Evolutionary conservation across 2,888 invertebrate genomes (phyloP), one percentile per base, ranked within the genome.

Genomic region (Gastracanthus pulcherrimus): DNA sequence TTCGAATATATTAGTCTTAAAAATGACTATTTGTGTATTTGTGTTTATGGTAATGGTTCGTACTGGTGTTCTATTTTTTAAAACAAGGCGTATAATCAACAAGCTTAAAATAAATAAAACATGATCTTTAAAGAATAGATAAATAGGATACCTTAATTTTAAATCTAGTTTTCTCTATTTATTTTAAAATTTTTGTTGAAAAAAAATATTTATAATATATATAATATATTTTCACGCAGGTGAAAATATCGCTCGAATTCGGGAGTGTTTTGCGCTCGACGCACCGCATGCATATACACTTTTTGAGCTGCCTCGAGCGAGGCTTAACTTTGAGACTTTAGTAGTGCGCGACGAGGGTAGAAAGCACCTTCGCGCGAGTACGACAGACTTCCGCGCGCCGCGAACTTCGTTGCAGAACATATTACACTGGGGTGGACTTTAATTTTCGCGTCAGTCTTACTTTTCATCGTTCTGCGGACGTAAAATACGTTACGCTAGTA

Each of bases 381-480:
- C 11, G 13, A 38, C 19, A 36, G 0, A 64, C 64, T 36, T 36
- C 3, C 16, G 23, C 36, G 29, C 9, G 41, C 6, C n/a, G n/a
- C n/a, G n/a, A 74, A 75, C 51, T 75, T 75, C 16, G 51, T 67
- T 76, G 66, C 29, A 67, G 41, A 76, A 58, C 67, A 76, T 58
- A 58, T 69, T 38, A 76, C 67, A 69, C 55, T 13, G 41, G 23
- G 76, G 60, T 48, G 69, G 60, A 70, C 60, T 69, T 69, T 77
- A 77, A 77, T 69, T 77, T n/a, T 69, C 69, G 69, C 69, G 69
- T 77, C 76, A 70, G 69, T 70, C 69, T 77, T 77, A 77, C 60
- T 58, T 69, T 77, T 51, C 75, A 29, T n/a, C 45, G 31, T 55
- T 45, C 36, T 16, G 38, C 13, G 75, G 36, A 11, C 36, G 51